Conservation (phyloP, 2,888 invertebrate genomes). For the Gari tellinella region DNA sequence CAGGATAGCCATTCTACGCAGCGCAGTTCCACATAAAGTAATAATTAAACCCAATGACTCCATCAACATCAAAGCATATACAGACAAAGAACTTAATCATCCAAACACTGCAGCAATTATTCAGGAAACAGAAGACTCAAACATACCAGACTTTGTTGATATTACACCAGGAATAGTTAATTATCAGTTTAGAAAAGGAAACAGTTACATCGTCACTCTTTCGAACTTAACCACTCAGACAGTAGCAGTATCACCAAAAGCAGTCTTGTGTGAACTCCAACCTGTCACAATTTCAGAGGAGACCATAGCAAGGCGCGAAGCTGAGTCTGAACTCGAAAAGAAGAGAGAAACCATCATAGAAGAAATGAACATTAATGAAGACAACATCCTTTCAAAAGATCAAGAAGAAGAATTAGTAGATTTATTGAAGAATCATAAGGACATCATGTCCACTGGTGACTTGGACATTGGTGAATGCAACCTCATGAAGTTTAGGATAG, state of each 20-base stretch:
- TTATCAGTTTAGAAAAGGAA: neutral
- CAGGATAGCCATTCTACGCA: conserved; percentile 9
- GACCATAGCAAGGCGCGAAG: neutral
- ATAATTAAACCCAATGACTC: conserved; percentile 8
- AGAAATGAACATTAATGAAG: neutral
- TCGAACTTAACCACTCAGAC: conserved; percentile 19
- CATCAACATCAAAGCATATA: conserved; percentile 3
- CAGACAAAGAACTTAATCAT: conserved; percentile 10
- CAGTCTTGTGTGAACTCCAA: conserved; percentile 32
- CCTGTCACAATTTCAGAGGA: conserved; percentile 23
- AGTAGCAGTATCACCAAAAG: conserved; percentile 10
- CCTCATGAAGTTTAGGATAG: conserved; percentile 14
- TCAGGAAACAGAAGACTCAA: conserved; percentile 11
- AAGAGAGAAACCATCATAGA: neutral
- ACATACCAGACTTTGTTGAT: conserved; percentile 6
- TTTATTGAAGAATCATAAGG: conserved; percentile 5
- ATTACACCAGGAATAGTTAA: conserved; percentile 11
- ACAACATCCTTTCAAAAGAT: neutral
- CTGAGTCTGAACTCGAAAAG: no score
- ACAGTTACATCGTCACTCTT: conserved; percentile 3
- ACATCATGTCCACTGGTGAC: conserved; percentile 33
- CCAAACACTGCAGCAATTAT: conserved; percentile 7
- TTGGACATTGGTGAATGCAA: conserved; percentile 28
- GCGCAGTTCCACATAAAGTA: conserved; percentile 2
- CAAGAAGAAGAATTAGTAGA: neutral